These are phyloP conservation scores for Psilopogon haemacephalus DNA, from an alignment of 2,113 vertebrate genomes.

Conservation along the genomic window DNA sequence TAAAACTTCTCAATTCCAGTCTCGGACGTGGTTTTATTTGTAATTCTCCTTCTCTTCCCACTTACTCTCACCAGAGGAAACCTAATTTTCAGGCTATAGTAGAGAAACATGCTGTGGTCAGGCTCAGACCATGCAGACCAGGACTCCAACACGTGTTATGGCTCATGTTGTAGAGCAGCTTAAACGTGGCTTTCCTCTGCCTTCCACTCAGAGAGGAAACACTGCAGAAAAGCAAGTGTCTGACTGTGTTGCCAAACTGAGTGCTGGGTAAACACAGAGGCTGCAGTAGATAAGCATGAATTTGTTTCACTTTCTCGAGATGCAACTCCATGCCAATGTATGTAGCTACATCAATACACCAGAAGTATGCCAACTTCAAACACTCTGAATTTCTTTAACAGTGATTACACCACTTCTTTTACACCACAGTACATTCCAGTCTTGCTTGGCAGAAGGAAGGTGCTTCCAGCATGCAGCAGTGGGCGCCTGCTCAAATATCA, in stretches of 20 bases:
- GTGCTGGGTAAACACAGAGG: neutral
- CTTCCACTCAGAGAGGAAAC: neutral
- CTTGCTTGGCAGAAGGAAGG: neutral
- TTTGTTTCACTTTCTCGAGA: slow-evolving; percentile 12
- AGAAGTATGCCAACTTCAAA: neutral
- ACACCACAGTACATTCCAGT: neutral
- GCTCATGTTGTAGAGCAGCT: neutral
- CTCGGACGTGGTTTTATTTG: neutral
- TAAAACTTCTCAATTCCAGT: neutral
- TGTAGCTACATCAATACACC: neutral
- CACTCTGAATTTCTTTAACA: neutral
- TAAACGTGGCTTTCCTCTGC: neutral
- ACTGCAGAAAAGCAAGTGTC: neutral
- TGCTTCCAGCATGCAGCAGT: neutral
- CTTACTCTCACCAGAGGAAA: neutral
- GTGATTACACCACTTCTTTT: neutral
- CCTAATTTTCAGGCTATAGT: neutral
- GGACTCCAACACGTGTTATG: neutral
- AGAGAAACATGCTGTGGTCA: neutral
- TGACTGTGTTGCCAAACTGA: neutral
- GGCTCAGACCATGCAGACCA: neutral
- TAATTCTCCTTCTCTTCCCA: neutral
- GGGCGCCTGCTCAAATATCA: neutral
- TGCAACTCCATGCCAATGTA: neutral
- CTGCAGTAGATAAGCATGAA: neutral